These are phyloP conservation scores for Spicauda simplicius DNA, from an alignment of 2,888 invertebrate genomes.

Conservation along the genomic window DNA sequence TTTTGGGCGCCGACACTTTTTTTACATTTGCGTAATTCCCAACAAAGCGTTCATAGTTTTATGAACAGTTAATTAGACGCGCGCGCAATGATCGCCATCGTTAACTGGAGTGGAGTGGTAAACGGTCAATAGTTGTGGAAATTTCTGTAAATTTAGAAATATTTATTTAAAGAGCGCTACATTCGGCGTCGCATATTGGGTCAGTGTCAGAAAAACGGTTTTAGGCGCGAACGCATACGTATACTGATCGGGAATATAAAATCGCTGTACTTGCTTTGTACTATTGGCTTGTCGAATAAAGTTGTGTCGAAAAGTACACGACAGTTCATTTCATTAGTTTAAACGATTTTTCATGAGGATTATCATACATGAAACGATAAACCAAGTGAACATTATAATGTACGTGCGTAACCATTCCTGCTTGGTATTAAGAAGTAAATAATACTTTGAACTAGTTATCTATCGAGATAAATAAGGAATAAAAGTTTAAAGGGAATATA, in stretches of 20 bases:
- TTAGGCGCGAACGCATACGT: slow-evolving; percentile 3
- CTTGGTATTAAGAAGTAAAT: too few relatives aligned
- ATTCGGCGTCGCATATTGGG: slow-evolving; percentile 44
- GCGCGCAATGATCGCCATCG: slow-evolving; percentile 32
- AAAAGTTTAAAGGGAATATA: too few relatives aligned
- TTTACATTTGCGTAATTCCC: slow-evolving; percentile 58
- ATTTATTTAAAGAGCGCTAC: slow-evolving; percentile 45
- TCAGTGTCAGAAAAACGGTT: slow-evolving; percentile 45
- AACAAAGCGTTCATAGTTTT: slow-evolving; percentile 49
- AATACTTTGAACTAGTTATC: too few relatives aligned
- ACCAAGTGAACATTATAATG: too few relatives aligned
- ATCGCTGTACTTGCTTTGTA: not conserved
- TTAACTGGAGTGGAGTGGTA: slow-evolving; percentile 38
- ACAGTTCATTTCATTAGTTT: too few relatives aligned
- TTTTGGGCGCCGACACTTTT: slow-evolving; percentile 56
- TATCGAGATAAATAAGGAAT: too few relatives aligned
- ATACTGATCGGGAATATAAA: not conserved
- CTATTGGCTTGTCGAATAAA: not conserved
- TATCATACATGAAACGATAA: too few relatives aligned
- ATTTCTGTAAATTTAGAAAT: slow-evolving; percentile 45
- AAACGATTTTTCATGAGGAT: too few relatives aligned
- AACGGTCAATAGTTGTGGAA: slow-evolving; percentile 28
- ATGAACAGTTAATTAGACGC: slow-evolving; percentile 50
- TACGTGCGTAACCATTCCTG: too few relatives aligned
- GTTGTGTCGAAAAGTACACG: too few relatives aligned